Evolutionary conservation across 2,113 vertebrate species (phyloP).

Genomic region (Climacteris rufus): DNA sequence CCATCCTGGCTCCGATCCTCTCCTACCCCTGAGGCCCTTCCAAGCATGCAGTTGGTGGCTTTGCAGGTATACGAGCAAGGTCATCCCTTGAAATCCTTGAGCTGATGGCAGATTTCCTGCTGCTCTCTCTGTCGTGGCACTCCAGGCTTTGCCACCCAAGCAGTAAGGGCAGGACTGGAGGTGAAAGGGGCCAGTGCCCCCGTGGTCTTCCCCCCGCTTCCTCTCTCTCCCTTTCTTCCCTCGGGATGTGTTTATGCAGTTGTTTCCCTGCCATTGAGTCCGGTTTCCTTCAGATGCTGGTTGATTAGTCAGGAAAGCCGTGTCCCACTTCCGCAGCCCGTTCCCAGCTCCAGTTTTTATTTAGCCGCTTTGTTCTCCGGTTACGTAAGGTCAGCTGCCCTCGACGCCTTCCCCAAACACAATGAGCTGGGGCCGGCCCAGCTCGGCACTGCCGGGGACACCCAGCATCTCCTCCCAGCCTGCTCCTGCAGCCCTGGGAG

Average conservation of each 20-base stretch:
- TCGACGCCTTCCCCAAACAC: not conserved
- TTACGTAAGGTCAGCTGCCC: conserved; percentile 43
- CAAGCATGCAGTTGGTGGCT: not conserved
- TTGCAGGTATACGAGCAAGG: not conserved
- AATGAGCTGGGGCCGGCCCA: not conserved
- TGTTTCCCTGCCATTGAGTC: conserved; percentile 44
- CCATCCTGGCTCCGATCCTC: not conserved
- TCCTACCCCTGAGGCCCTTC: not conserved
- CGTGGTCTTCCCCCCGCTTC: not conserved
- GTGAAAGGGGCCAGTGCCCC: not conserved
- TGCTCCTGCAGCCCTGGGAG: fast-evolving
- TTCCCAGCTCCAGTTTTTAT: conserved; percentile 57
- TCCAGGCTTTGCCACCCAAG: not conserved
- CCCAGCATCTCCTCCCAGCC: fast-evolving
- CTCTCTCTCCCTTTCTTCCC: conserved; percentile 28
- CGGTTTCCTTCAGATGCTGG: conserved; percentile 41
- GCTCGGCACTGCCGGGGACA: not conserved
- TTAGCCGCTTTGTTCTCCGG: conserved; percentile 13
- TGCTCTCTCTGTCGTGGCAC: fast-evolving
- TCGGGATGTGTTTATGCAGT: conserved; percentile 51
- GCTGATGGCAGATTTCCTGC: not conserved
- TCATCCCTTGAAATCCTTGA: not conserved
- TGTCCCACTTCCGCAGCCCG: conserved; percentile 26
- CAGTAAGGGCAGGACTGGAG: not conserved
- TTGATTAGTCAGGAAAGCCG: conserved; percentile 27